These are phyloP conservation scores for Holacanthus passer DNA, from an alignment of 2,113 vertebrate species.

Conservation along the genomic window DNA sequence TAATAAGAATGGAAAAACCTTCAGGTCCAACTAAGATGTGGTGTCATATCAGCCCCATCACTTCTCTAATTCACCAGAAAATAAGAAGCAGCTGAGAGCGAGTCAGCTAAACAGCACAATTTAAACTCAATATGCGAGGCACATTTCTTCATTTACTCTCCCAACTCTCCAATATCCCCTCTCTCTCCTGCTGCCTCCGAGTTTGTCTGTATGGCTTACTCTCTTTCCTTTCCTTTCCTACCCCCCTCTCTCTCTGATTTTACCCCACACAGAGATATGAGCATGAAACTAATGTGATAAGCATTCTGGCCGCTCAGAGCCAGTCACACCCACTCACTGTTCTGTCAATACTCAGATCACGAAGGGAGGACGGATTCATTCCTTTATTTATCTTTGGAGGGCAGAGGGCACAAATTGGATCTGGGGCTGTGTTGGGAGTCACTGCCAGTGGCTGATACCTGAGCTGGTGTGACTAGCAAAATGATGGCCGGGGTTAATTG, in stretches of 20 bases:
- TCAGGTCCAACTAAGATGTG: slow-evolving; percentile 55
- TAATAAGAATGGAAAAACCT: slow-evolving; percentile 43
- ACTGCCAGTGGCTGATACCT: slow-evolving; percentile 60
- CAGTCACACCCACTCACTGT: slow-evolving; percentile 59
- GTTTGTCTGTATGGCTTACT: slow-evolving; percentile 24
- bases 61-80: slow-evolving; percentile 76
- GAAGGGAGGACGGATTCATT: slow-evolving; percentile 55
- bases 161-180: slow-evolving; percentile 29
- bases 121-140: slow-evolving; percentile 69
- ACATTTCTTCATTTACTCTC: slow-evolving; percentile 62
- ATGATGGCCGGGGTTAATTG: slow-evolving; percentile 69
- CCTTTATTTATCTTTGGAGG: slow-evolving; percentile 71
- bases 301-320: slow-evolving; percentile 48
- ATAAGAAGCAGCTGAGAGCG: slow-evolving; percentile 63
- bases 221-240: not conserved
- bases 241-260: slow-evolving; percentile 36
- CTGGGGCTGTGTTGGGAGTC: slow-evolving; percentile 53
- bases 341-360: slow-evolving; percentile 69
- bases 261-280: slow-evolving; percentile 55
- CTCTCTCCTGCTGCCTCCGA: slow-evolving; percentile 20
- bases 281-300: slow-evolving; percentile 64
- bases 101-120: slow-evolving; percentile 69
- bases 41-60: slow-evolving; percentile 69
- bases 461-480: slow-evolving; percentile 54
- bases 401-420: slow-evolving; percentile 75